Evolutionary conservation across 1,140 invertebrate genomes (phyloP), one percentile per base, ranked within the genome.

Genomic region (Laupala kohalensis): DNA sequence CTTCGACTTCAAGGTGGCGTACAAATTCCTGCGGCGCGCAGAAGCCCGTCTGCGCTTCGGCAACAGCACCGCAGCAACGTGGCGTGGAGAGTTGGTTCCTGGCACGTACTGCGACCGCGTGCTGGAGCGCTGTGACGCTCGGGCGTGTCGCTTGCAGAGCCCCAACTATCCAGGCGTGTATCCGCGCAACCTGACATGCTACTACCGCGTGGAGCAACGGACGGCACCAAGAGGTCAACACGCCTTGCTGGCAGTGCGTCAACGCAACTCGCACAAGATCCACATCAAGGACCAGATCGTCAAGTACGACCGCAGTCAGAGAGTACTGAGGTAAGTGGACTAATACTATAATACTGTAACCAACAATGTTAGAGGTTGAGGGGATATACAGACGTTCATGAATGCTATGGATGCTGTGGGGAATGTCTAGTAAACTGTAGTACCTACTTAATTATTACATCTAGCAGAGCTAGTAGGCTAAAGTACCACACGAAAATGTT

Each of bases 131-230:
- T 91, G 88, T 76, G 85, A 88, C 74, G 83, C 85, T 13, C 79
- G 83, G 63, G 80, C 82, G 5, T 91, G 89, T 79, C 85, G 89
- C 28, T 87, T 93, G 37, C 91, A 93, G 81, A 92, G 90, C 23
- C 92, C 92, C 4, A 93, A 93, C 82, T 93, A 91, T 81, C 92
- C 92, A 13, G 92, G 92, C 24, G 87, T 93, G 69, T 93, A 93
- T 81, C 92, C 91, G 3, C 83, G 92, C 73, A 93, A 93, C 80
- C 87, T 92, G 67, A 92, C 90, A 70, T 94, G 92, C 81, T 88
- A 90, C 78, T 94, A 92, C 82, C 83, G 86, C 72, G 85, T 91
- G 62, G 87, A 88, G 77, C 89, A 90, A 76, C 86, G 84, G 73
- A 83, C 86, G 77, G 84, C 87, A 73, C 90, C 90, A 0, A 81